These are phyloP conservation scores for Syncerus caffer DNA, from an alignment of 2,797 vertebrate species.

Conservation along the genomic window DNA sequence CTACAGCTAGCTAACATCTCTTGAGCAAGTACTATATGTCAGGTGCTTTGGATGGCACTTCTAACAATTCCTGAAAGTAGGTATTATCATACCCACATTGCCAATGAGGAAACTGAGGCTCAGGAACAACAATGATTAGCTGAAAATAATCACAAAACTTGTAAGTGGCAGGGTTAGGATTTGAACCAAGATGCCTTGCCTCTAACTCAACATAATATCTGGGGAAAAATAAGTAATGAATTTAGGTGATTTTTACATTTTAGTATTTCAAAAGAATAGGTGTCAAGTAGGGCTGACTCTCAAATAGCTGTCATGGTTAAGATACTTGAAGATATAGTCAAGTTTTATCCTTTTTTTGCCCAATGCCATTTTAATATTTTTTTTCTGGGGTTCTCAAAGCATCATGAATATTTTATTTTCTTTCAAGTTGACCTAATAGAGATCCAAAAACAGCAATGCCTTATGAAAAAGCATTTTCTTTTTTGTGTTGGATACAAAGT, in stretches of 20 bases:
- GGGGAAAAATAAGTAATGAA: not conserved
- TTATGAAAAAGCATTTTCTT: not conserved
- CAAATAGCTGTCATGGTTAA: not conserved
- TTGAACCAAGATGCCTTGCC: not conserved
- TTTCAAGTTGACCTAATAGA: not conserved
- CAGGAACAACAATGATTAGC: not conserved
- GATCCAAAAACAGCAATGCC: not conserved
- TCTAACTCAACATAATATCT: not conserved
- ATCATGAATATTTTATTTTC: not conserved
- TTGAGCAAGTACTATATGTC: not conserved
- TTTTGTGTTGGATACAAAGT: not conserved
- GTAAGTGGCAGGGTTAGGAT: not conserved
- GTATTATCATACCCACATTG: not conserved
- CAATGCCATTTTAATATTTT: not conserved
- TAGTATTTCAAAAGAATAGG: not conserved
- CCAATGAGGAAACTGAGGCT: not conserved
- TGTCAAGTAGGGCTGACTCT: not conserved
- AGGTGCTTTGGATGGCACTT: not conserved
- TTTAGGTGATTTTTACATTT: not conserved
- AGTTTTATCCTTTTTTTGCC: not conserved
- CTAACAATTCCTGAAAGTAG: not conserved
- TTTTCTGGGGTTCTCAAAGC: not conserved
- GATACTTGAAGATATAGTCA: not conserved
- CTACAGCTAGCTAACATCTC: not conserved
- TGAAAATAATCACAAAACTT: not conserved